These are phyloP conservation scores for Antennarius maculatus DNA, from an alignment of 2,797 vertebrate genomes.

Conservation along the genomic window DNA sequence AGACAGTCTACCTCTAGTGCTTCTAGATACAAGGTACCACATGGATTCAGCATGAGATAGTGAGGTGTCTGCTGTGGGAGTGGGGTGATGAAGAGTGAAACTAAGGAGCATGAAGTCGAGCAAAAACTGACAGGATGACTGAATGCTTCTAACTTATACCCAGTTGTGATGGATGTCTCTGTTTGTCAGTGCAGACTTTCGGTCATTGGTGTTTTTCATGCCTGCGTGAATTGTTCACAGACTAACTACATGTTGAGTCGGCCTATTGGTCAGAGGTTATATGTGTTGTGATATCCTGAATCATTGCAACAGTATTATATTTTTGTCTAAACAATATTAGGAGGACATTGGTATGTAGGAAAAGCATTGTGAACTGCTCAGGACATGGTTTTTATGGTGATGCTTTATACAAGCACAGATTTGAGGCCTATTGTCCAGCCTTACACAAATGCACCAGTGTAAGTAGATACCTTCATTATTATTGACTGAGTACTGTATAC, in stretches of 20 bases:
- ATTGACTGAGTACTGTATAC: not conserved
- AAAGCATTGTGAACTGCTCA: not conserved
- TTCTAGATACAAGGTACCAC: conserved; percentile 74
- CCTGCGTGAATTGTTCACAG: conserved; percentile 40
- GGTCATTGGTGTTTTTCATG: conserved; percentile 15
- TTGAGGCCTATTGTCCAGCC: conserved; percentile 34
- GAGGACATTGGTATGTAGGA: not conserved
- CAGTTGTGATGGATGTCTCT: not conserved
- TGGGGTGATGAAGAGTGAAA: conserved; percentile 15
- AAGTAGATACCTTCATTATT: conserved; percentile 1
- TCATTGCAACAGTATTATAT: not conserved
- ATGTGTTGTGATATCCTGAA: conserved; percentile 23
- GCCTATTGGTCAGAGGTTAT: conserved; percentile 23
- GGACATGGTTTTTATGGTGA: not conserved
- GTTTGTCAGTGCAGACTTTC: conserved; percentile 28
- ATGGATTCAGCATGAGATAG: conserved; percentile 39
- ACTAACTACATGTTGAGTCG: conserved; percentile 5
- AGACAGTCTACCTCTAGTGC: conserved; percentile 58
- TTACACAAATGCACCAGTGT: conserved; percentile 27
- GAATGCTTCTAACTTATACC: conserved; percentile 16
- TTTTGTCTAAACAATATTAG: not conserved
- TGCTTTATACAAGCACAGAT: conserved; percentile 4
- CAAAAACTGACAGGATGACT: conserved; percentile 5
- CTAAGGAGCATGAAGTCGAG: conserved; percentile 49
- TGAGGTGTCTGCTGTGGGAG: conserved; percentile 5